Base-by-base conservation (phyloP, 1,140 invertebrate genomes). In the Drosophila santomea region DNA sequence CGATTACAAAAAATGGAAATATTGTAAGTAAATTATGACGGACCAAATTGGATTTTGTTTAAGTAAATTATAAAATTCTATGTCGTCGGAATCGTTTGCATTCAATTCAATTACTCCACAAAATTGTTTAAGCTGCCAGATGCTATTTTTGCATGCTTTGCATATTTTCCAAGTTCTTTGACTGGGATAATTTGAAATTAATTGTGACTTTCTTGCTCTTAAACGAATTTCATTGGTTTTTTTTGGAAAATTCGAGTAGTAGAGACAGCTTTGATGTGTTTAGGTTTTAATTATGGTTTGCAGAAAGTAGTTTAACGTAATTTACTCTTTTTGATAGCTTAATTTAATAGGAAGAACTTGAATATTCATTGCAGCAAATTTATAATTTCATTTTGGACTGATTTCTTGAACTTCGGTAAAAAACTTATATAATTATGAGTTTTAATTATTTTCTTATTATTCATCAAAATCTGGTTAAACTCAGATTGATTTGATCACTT, bases 41-140 rank as follows among this genome's bases (percentile, higher is more conserved):
- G 52, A n/a, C 36, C 72, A 74, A 78, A 81, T 86, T 63, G 51
- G 63, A 78, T 81, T 62, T 81, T 69, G 63, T 47, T 86, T 17
- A 80, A 74, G 61, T 69, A 54, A 81, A 69, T 81, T 74, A 74
- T 64, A 47, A 52, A 81, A 84, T 77, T 61, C 7, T 60, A 47
- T 25, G 32, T 41, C 43, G n/a, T 47, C 23, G 36, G 8, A 67
- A 11, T 35, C 48, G 44, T 51, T 45, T 15, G 52, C 12, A 54
- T 66, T 81, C 66, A 66, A 81, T 78, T 69, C 61, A 69, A 85
- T 60, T 60, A 35, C 52, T 28, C 43, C 25, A 68, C 6, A 39
- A 48, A 71, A 66, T 64, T 62, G 17, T 69, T 69, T 15, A 48
- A 68, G 60, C 45, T 64, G 36, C n/a, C 48, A 39, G 47, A 38